Evolutionary conservation across 37 sponge, comb jelly and placozoan species (phyloP).

Genomic region (Agelas oroides): DNA sequence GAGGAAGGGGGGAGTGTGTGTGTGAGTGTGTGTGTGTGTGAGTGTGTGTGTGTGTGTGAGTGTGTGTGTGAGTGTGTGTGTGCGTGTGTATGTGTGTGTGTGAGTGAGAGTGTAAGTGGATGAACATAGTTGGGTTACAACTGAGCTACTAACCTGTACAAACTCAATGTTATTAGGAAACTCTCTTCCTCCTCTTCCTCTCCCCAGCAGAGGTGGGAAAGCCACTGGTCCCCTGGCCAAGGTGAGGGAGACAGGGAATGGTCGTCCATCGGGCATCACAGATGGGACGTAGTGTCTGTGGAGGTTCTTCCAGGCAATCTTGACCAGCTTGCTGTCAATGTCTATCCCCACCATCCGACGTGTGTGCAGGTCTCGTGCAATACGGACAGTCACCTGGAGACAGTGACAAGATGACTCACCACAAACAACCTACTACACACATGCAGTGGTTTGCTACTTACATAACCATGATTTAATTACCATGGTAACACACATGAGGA

Average conservation of each 20-base stretch:
- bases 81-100: too few relatives aligned
- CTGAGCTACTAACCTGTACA: constrained; percentile 32
- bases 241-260: constrained; percentile 62
- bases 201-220: constrained; percentile 6
- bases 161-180: constrained; percentile 80
- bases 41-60: too few relatives aligned
- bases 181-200: neutral
- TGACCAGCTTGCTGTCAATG: constrained; percentile 87
- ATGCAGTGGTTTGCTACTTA: too few relatives aligned
- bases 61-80: too few relatives aligned
- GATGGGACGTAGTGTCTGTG: constrained; percentile 26
- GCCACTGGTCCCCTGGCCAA: constrained; percentile 40
- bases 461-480: too few relatives aligned
- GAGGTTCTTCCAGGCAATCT: constrained; percentile 88
- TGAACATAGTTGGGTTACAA: too few relatives aligned
- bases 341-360: constrained; percentile 87
- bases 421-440: too few relatives aligned
- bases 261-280: constrained; percentile 55
- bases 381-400: constrained; percentile 75
- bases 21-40: too few relatives aligned
- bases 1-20: too few relatives aligned
- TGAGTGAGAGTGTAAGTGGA: too few relatives aligned
- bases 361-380: constrained; percentile 85
- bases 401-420: neutral
- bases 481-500: too few relatives aligned